These are phyloP conservation scores for Leptopilina boulardi DNA, from an alignment of 1,140 invertebrate species.

Conservation along the genomic window DNA sequence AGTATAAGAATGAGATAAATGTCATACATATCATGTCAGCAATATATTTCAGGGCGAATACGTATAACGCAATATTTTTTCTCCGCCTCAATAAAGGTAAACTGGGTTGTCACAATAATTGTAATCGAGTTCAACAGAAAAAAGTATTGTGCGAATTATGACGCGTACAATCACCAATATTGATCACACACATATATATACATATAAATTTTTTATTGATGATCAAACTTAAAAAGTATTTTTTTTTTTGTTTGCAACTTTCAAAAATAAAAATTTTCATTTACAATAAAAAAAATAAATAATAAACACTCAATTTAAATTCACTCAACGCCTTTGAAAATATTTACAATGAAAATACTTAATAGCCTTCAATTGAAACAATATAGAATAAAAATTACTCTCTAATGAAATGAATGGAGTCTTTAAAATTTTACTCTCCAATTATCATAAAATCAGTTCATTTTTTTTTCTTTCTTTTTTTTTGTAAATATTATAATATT, in stretches of 20 bases:
- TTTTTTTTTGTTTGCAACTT: too few relatives aligned
- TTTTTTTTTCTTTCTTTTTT: neutral
- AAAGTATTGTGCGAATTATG: constrained; percentile 8
- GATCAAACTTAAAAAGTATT: neutral
- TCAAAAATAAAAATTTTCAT: too few relatives aligned
- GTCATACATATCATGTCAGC: neutral
- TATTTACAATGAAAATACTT: neutral
- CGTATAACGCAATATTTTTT: constrained; percentile 20
- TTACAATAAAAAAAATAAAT: too few relatives aligned
- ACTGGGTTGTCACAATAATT: constrained; percentile 14
- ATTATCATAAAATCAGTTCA: neutral
- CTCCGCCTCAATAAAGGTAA: neutral
- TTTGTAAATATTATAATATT: neutral
- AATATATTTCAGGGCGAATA: constrained; percentile 17
- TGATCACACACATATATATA: neutral
- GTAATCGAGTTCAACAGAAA: neutral
- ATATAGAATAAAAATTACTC: neutral
- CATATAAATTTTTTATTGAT: neutral
- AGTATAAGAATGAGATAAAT: neutral
- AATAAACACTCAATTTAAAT: too few relatives aligned
- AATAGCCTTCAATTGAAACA: neutral
- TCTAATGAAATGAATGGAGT: neutral
- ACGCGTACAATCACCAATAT: neutral
- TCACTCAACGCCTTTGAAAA: neutral
- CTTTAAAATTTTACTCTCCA: neutral